Base-by-base conservation (phyloP, 2,797 vertebrate species). In the Ciconia nigra region DNA sequence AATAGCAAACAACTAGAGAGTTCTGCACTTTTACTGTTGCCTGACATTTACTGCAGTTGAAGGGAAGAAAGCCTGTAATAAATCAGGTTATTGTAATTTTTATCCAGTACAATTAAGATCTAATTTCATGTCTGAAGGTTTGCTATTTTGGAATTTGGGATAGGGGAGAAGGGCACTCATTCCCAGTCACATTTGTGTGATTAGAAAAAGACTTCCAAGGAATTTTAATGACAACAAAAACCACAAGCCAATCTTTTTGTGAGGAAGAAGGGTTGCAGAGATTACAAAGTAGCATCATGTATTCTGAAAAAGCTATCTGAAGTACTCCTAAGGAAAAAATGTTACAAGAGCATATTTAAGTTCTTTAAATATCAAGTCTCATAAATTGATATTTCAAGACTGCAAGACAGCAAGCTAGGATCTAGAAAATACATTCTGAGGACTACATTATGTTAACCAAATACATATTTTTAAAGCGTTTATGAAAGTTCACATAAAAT, bases 31-130 rank as follows among this genome's bases (percentile, higher is more conserved):
- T 4, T 74, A 83, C 47, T 63, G 33, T 69, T 92, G 65, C 51
- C 28, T 96, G 87, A 70, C 73, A 81, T 94, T 96, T 93, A 81
- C 58, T 87, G 70, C 71, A 93, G 49, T 19, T 83, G 55, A 96
- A 93, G 47, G 57, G 21, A 83, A 82, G 59, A 67, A 95, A 94
- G 82, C 46, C 25, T 52, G 8, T 41, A 72, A 90, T 93, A 93
- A 79, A 89, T 94, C 58, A 77, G 28, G 46, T 86, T 90, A 71
- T 58, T 89, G 42, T 76, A 11, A 83, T 58, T 91, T 90, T 79
- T 89, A 81, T 83, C 78, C 86, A 49, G 28, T 57, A 86, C 59
- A 77, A 91, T 67, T 96, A 88, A 89, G 63, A 54, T 78, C 66
- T 83, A 78, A 90, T 96, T 90, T 90, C 17, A 26, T 49, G 29